Base-by-base conservation (phyloP, 2,888 invertebrate genomes). In the Stomorhina lunata region DNA sequence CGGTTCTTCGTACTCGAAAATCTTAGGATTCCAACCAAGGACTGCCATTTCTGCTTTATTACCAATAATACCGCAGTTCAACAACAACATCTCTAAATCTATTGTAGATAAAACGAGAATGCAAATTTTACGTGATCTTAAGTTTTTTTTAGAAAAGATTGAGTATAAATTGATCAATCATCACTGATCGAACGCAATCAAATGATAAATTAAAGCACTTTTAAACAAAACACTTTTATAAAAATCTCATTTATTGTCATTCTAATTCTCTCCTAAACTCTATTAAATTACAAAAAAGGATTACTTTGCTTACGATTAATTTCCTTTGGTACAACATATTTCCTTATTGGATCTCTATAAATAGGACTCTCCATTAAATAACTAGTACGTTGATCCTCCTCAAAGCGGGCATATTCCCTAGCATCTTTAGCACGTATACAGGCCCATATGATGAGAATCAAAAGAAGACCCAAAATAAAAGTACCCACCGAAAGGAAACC, bases 331-430 rank as follows among this genome's bases (percentile, higher is more conserved):
- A 94, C 92, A 80, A 89, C 90, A 84, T 93, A 94, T 69, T 91
- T 90, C 0, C 92, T 92, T 15, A 93, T 92, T 1, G 94, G 94
- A n/a, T 94, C 92, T 84, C 92, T 93, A 84, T 94, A 95, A 78
- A 95, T 86, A 0, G 95, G 95, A 87, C 94, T 94, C 43, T 86
- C 86, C 69, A 87, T 87, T 3, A 83, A 71, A 9, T 83, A 71
- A 17, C 55, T 65, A 0, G 72, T 85, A 0, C 40, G 55, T 43
- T 81, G 81, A 50, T 92, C 92, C 85, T 92, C 92, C 37, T 91
- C 88, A 80, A 94, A 94, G 73, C 91, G 92, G 0, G 92, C 93
- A 84, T 92, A 93, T 0, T 93, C 93, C 25, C 92, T 87, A 29
- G 92, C 92, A 84, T 94, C 93, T 0, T 92, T 92, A 0, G 91